Percentiles rank a stretch among this genome's conserved stretches.
phyloP scores from a whole-genome alignment of 2,797 vertebrate genomes.

The Myotis pilosus region DNA sequence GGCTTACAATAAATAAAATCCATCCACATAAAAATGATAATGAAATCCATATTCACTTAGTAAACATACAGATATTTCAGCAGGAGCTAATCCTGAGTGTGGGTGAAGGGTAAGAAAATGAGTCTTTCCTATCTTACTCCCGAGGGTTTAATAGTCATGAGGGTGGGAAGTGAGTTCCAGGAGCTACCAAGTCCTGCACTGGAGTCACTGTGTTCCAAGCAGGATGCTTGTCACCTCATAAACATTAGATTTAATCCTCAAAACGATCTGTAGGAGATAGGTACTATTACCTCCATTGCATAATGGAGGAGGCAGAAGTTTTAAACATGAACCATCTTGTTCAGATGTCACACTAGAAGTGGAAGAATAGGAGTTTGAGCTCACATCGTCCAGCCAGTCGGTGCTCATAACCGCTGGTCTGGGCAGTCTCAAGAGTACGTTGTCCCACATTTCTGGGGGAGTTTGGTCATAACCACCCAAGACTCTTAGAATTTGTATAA shows the following conservation, averaged over 20 bases:
- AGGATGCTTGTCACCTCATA: not conserved
- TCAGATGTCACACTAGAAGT: not conserved
- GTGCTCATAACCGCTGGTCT: not conserved
- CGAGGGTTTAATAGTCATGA: not conserved
- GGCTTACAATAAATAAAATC: conserved; percentile 12
- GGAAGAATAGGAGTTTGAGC: not conserved
- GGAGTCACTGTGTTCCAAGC: not conserved
- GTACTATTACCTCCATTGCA: not conserved
- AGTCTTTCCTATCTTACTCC: not conserved
- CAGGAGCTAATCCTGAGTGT: not conserved
- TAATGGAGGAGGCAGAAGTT: not conserved
- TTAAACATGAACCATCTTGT: not conserved
- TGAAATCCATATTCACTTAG: not conserved
- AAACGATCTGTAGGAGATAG: not conserved
- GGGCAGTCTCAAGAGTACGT: not conserved
- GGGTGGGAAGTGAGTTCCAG: not conserved
- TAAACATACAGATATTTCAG: not conserved
- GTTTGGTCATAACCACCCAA: not conserved
- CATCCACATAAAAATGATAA: not conserved
- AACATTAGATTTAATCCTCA: not conserved
- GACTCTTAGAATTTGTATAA: not conserved
- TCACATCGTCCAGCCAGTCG: not conserved
- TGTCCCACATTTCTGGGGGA: not conserved
- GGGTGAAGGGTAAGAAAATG: not conserved
- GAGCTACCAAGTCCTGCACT: rapidly evolving